Evolutionary conservation across 1,140 invertebrate species (phyloP).

Genomic region (Rhopalosiphum padi): DNA sequence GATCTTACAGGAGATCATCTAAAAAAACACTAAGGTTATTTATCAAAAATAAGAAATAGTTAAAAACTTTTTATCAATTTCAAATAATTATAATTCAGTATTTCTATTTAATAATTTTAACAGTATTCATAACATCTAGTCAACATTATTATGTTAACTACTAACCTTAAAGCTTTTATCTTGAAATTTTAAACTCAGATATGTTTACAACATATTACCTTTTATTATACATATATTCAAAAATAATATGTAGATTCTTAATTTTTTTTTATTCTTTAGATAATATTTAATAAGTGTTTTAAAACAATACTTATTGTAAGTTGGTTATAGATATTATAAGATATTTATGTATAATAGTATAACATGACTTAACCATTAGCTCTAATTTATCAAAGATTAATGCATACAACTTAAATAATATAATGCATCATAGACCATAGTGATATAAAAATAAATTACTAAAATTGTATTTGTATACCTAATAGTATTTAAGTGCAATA

Average conservation of each 20-base stretch:
- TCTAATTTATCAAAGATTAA: constrained; percentile 5
- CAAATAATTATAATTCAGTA: constrained; percentile 46
- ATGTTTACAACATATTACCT: constrained; percentile 24
- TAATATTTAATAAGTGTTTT: constrained; percentile 10
- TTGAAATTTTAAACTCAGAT: not conserved
- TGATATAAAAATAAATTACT: not conserved
- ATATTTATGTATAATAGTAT: not conserved
- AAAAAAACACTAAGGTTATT: constrained; percentile 53
- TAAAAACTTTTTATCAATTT: constrained; percentile 8
- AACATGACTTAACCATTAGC: constrained; percentile 22
- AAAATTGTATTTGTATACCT: not conserved
- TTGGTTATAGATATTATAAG: constrained; percentile 13
- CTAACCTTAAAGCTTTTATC: constrained; percentile 42
- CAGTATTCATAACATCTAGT: constrained; percentile 54
- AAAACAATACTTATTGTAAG: not conserved
- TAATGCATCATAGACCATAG: not conserved
- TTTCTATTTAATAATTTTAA: constrained; percentile 42
- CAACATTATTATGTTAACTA: constrained; percentile 38
- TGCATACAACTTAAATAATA: constrained; percentile 15
- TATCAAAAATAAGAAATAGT: not conserved
- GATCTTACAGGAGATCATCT: constrained; percentile 59
- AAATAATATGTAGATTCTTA: not conserved
- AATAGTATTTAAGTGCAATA: constrained; percentile 50
- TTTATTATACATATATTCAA: not conserved
- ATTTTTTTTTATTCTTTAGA: constrained; percentile 7